These are phyloP conservation scores for Murina feae DNA, from an alignment of 2,113 vertebrate species.

Conservation along the genomic window DNA sequence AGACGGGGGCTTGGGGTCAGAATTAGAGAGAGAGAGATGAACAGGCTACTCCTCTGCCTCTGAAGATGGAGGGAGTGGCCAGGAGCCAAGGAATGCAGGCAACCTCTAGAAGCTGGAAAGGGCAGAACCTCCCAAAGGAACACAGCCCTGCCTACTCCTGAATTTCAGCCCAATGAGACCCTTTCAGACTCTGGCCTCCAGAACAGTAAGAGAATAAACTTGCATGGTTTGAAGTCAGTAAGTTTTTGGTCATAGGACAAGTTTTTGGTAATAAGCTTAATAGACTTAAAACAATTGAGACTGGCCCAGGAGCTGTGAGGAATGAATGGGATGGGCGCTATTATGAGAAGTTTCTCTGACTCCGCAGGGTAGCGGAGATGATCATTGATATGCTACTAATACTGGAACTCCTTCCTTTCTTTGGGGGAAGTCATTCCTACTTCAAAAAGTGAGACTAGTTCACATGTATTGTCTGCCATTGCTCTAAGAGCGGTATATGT, in stretches of 20 bases:
- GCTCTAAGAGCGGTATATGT: not conserved
- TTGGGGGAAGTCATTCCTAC: not conserved
- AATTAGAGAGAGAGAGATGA: not conserved
- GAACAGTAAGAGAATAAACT: not conserved
- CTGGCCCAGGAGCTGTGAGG: not conserved
- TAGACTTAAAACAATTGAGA: not conserved
- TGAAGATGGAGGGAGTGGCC: not conserved
- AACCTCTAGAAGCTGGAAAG: not conserved
- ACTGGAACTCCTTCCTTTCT: not conserved
- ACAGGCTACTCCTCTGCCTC: not conserved
- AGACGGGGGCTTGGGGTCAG: not conserved
- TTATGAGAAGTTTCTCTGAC: not conserved
- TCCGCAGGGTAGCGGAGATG: not conserved
- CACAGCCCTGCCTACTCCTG: not conserved
- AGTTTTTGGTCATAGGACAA: not conserved
- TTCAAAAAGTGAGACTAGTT: not conserved
- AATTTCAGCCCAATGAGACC: not conserved
- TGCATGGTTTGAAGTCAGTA: not conserved
- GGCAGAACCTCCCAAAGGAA: not conserved
- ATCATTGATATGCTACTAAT: not conserved
- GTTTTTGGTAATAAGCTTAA: not conserved
- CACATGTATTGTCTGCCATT: not conserved
- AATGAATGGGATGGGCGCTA: not conserved
- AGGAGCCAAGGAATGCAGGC: not conserved
- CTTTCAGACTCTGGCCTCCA: not conserved